These are phyloP conservation scores for Myotis pilosus DNA, from an alignment of 2,797 vertebrate genomes.

Conservation along the genomic window DNA sequence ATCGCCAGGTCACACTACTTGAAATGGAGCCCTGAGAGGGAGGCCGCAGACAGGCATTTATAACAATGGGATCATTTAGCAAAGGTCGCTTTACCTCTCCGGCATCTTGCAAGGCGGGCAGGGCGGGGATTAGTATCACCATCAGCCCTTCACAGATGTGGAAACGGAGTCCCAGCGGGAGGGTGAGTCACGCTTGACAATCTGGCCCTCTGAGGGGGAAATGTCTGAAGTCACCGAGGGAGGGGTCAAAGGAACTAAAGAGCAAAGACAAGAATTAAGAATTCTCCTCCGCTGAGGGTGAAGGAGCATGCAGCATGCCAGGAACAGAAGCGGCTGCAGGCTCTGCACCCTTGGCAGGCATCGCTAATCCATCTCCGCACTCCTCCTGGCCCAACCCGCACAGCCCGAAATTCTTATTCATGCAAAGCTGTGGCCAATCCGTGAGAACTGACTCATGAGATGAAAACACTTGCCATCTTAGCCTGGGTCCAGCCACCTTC, in stretches of 20 bases:
- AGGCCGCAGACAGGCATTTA: neutral
- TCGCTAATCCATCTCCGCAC: neutral
- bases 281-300: neutral
- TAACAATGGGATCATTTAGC: neutral
- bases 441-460: neutral
- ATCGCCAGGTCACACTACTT: neutral
- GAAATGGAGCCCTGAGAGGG: neutral
- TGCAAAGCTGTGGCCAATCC: neutral
- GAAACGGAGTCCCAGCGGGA: neutral
- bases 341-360: neutral
- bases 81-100: neutral
- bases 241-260: neutral
- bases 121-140: neutral
- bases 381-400: neutral
- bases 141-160: neutral
- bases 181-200: neutral
- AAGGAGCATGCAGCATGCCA: neutral
- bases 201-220: neutral
- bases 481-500: neutral
- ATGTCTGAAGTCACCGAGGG: neutral
- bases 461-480: neutral
- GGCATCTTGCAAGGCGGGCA: neutral
- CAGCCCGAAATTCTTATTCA: neutral
- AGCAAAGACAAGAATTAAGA: neutral
- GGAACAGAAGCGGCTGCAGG: neutral